Conservation (phyloP, 1,140 invertebrate genomes). For the Eueides isabella region DNA sequence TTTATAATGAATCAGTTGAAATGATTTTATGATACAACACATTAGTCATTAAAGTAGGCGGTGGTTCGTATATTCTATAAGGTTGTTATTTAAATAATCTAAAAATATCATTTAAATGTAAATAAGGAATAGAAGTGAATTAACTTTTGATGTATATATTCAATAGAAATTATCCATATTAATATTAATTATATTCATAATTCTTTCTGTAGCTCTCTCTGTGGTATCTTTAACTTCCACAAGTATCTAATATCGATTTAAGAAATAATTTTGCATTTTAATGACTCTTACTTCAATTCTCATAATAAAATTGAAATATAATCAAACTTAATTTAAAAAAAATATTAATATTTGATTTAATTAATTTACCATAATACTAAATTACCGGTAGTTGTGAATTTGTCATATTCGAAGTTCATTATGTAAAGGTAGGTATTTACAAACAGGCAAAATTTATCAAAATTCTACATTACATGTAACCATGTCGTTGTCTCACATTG, state of each 20-base stretch:
- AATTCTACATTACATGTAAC: slow-evolving; percentile 68
- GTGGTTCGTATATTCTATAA: neutral
- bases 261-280: neutral
- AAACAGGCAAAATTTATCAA: slow-evolving; percentile 67
- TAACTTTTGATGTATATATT: neutral
- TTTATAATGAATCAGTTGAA: neutral
- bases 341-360: neutral
- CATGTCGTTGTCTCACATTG: slow-evolving; percentile 73
- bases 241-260: neutral
- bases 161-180: neutral
- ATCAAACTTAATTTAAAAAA: neutral
- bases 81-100: neutral
- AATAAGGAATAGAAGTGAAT: neutral
- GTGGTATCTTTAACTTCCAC: neutral
- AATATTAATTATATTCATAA: neutral
- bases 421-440: slow-evolving; percentile 50
- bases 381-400: neutral
- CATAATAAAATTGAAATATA: no score
- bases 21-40: neutral
- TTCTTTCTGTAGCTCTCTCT: neutral
- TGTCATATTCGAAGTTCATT: slow-evolving; percentile 31
- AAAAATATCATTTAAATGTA: neutral
- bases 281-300: no score
- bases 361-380: neutral
- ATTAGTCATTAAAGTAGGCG: neutral